Percentiles rank a stretch among this genome's conserved stretches.
These are phyloP conservation scores for Catharus ustulatus DNA, from an alignment of 2,797 vertebrate genomes.

Conservation along the genomic window DNA sequence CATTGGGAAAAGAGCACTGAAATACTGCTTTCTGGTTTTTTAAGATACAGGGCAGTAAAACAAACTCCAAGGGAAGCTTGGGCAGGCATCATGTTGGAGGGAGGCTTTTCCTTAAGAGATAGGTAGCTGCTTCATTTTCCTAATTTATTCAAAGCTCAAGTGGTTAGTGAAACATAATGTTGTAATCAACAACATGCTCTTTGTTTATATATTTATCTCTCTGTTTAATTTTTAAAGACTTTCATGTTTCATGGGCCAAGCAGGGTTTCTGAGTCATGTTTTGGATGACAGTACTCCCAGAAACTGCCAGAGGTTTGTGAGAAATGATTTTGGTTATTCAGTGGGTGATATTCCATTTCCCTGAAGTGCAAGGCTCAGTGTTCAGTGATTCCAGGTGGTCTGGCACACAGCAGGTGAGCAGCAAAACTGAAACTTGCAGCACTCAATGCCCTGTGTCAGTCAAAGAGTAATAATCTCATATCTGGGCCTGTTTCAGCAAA, in stretches of 20 bases:
- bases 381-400: not conserved
- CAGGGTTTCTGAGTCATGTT: not conserved
- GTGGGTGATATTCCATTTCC: not conserved
- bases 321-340: not conserved
- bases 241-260: not conserved
- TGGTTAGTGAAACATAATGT: not conserved
- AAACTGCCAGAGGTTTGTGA: not conserved
- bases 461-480: fast-evolving
- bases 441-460: fast-evolving
- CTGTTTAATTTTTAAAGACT: not conserved
- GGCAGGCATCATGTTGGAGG: not conserved
- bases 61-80: not conserved
- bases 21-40: not conserved
- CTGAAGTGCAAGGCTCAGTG: fast-evolving
- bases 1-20: not conserved
- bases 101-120: not conserved
- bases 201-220: not conserved
- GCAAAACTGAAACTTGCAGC: not conserved
- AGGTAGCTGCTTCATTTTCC: not conserved
- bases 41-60: not conserved
- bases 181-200: not conserved
- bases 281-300: not conserved
- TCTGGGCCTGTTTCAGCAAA: not conserved
- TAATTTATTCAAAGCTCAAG: not conserved
- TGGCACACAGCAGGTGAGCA: not conserved